Conservation (phyloP, 2,888 invertebrate genomes). For the Schizotus pectinicornis region DNA sequence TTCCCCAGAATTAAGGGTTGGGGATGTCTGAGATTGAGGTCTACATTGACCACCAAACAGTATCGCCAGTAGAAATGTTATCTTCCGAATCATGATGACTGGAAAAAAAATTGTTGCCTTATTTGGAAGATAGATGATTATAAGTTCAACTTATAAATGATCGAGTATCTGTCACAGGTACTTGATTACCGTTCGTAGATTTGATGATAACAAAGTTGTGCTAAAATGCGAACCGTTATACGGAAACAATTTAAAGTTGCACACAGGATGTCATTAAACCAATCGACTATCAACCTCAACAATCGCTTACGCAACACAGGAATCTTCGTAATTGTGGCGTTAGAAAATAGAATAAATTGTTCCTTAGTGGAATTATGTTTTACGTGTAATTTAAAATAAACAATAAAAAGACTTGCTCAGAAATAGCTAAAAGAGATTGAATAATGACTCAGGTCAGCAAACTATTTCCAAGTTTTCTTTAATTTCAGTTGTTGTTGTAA, state of each 20-base stretch:
- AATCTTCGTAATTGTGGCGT: too few relatives aligned
- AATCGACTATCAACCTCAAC: background rate
- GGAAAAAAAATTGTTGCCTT: conserved; percentile 1
- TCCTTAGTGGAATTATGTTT: too few relatives aligned
- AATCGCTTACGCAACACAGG: too few relatives aligned
- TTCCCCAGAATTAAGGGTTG: background rate
- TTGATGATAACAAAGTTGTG: background rate
- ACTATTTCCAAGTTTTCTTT: too few relatives aligned
- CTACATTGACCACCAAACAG: conserved; percentile 1
- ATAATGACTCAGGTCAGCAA: too few relatives aligned
- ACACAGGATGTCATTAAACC: conserved; percentile 12
- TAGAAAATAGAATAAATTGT: background rate
- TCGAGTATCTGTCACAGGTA: background rate
- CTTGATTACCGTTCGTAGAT: background rate
- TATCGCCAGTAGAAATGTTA: background rate
- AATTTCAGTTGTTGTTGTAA: too few relatives aligned
- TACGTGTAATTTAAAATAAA: too few relatives aligned
- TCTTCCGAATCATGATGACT: conserved; percentile 10
- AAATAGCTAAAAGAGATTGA: too few relatives aligned
- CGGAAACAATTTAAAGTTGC: conserved; percentile 10
- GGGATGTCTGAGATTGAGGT: conserved; percentile 3
- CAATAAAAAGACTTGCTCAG: too few relatives aligned
- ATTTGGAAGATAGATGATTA: background rate
- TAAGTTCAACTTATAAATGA: background rate
- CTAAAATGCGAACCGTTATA: conserved; percentile 10